Percentiles rank a stretch among this genome's conserved stretches.
These are phyloP conservation scores for Acanthosepion esculentum DNA, from an alignment of 2,888 invertebrate species.

Conservation along the genomic window DNA sequence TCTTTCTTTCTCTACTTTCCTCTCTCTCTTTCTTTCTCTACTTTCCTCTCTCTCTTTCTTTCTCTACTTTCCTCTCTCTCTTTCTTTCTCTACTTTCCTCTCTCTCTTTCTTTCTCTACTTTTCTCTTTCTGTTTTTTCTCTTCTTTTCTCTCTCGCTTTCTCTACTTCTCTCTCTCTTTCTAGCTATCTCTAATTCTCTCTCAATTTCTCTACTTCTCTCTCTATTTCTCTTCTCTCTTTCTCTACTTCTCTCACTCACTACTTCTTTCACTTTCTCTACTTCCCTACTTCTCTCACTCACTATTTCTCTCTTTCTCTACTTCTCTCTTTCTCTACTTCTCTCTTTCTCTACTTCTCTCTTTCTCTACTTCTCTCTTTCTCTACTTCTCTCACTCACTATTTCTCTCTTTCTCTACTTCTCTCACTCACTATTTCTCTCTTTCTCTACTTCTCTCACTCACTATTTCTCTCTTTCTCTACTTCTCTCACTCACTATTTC, in stretches of 20 bases:
- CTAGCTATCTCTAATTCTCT: too few species aligned
- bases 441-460: background rate
- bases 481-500: background rate
- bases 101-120: slow-evolving; percentile 25
- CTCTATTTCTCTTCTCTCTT: background rate
- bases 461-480: background rate
- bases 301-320: background rate
- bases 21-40: too few species aligned
- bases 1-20: background rate
- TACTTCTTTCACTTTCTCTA: background rate
- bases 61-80: background rate
- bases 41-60: background rate
- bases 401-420: background rate
- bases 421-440: background rate
- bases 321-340: rapidly evolving
- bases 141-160: too few species aligned
- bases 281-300: background rate
- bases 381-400: background rate
- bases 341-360: background rate
- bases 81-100: background rate
- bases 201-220: background rate
- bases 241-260: background rate
- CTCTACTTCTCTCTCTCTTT: background rate
- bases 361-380: background rate
- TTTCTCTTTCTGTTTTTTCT: background rate